Conservation (phyloP, 2,888 invertebrate genomes). For the Trachelus stipa region DNA sequence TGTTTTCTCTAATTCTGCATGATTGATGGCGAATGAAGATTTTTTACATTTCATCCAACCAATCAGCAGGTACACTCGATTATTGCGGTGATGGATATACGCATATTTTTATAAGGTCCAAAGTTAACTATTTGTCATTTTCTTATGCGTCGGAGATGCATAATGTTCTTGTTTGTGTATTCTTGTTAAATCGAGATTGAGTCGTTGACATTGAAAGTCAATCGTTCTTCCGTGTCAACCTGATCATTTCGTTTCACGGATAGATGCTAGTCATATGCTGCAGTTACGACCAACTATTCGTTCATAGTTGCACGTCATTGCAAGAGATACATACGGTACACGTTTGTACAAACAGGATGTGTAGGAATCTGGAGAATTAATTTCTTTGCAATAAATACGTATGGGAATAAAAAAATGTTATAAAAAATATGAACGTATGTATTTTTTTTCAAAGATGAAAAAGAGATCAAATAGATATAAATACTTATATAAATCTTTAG, state of each 20-base stretch:
- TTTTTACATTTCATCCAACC: conserved; percentile 39
- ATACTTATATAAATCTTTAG: background rate
- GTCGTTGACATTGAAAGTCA: background rate
- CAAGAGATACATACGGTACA: background rate
- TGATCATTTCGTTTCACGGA: background rate
- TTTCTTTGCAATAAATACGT: background rate
- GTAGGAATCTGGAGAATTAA: background rate
- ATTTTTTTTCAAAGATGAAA: background rate
- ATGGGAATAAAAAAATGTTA: background rate
- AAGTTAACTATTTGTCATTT: background rate
- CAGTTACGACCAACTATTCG: background rate
- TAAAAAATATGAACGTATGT: background rate
- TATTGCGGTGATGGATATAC: background rate
- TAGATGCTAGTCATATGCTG: background rate
- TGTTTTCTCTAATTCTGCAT: conserved; percentile 55
- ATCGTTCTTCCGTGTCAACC: background rate
- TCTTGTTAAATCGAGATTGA: background rate
- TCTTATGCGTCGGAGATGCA: background rate
- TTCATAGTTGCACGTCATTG: background rate
- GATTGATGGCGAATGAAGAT: conserved; percentile 57
- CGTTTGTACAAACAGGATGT: background rate
- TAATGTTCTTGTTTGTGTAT: background rate
- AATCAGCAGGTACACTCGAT: background rate
- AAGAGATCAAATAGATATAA: background rate
- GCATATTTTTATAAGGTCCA: background rate